Conservation (phyloP, 2,888 invertebrate species). For the Dolichopus griseipennis region DNA sequence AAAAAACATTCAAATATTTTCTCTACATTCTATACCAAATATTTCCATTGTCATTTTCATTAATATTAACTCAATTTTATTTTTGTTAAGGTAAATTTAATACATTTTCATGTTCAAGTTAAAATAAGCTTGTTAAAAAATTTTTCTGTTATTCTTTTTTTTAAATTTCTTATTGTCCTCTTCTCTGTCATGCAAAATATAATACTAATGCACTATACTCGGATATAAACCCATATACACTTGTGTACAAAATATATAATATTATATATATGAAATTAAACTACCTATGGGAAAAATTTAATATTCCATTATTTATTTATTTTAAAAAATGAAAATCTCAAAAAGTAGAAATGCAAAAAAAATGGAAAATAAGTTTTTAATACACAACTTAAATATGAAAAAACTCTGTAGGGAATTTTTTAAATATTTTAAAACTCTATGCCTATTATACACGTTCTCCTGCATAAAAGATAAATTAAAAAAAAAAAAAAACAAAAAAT, state of each 20-base stretch:
- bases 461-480: too few species aligned
- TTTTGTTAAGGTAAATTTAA: background rate
- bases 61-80: background rate
- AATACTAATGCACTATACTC: background rate
- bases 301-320: slow-evolving; percentile 6
- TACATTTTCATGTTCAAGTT: background rate
- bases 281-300: slow-evolving; percentile 4
- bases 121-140: background rate
- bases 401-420: slow-evolving; percentile 4
- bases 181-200: background rate
- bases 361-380: background rate
- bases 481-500: too few species aligned
- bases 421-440: background rate
- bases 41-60: too few species aligned
- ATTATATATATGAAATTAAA: background rate
- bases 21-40: too few species aligned
- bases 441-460: background rate
- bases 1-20: too few species aligned
- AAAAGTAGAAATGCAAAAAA: background rate
- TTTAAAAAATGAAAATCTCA: background rate
- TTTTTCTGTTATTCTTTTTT: background rate
- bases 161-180: background rate
- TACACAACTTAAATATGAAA: background rate
- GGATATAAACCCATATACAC: too few species aligned
- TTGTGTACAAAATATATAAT: too few species aligned